These are phyloP conservation scores for Acipenser transmontanus DNA, from an alignment of 2,797 vertebrate genomes.

Conservation along the genomic window DNA sequence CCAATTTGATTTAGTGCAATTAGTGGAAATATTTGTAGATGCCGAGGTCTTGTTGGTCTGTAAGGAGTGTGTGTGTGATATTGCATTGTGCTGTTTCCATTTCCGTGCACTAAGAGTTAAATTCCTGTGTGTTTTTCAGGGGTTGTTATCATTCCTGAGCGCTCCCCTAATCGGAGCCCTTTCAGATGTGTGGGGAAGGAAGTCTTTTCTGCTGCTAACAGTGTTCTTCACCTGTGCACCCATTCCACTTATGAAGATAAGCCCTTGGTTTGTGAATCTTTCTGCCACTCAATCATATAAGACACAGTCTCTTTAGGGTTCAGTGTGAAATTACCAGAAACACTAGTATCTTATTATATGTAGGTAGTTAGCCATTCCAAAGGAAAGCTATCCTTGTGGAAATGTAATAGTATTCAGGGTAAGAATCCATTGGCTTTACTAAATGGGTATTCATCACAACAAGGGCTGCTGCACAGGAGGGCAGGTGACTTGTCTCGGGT, in stretches of 20 bases:
- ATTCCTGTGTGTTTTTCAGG: conserved; percentile 40
- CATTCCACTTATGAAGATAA: conserved; percentile 82
- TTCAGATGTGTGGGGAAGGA: conserved; percentile 80
- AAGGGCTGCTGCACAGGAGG: no score
- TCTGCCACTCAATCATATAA: not conserved
- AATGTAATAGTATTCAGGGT: no score
- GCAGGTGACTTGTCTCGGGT: no score
- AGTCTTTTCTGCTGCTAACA: conserved; percentile 78
- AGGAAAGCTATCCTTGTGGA: no score
- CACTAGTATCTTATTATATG: no score
- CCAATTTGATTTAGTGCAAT: no score
- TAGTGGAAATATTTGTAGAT: no score
- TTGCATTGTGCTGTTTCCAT: not conserved
- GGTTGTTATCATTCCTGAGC: conserved; percentile 74
- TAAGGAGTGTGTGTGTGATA: not conserved
- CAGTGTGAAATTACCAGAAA: not conserved
- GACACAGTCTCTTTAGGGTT: not conserved
- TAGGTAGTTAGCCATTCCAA: no score
- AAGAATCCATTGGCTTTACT: no score
- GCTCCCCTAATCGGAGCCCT: conserved; percentile 78
- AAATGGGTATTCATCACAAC: no score
- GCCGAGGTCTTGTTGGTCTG: no score
- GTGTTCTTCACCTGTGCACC: conserved; percentile 82
- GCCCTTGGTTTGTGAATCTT: conserved; percentile 63
- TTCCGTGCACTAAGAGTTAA: no score